Evolutionary conservation across 64 coral and sea anemone genomes (phyloP), one percentile per base, ranked within the genome.

Genomic region (Montipora capricornis): DNA sequence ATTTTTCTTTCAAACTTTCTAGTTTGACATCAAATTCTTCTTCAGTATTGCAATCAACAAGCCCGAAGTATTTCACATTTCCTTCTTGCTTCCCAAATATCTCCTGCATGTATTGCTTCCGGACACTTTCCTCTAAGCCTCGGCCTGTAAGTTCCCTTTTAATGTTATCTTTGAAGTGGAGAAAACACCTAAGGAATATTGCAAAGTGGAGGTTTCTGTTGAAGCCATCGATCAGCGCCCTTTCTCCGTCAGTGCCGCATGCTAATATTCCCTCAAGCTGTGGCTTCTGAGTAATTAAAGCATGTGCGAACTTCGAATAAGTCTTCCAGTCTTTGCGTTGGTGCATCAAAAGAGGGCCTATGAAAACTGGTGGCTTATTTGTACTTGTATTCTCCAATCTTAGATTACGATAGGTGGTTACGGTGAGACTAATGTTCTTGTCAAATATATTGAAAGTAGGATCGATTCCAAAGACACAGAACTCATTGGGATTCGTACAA

Each of bases 391-490:
- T 80, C n/a, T 29, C 60, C 68, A 81, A 49, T 53, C 78, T 88
- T 59, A 81, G 79, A 52, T 94, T 94, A 82, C 51, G 66, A 73
- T 80, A 94, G 50, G 86, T 94, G 47, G 92, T 94, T 68, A 94
- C 69, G 52, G 93, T 95, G 20, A 95, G 79, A 60, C 69, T 95
- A 47, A 95, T 90, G 58, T 90, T 95, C 16, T 26, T 48, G 44
- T 90, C 79, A 74, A 95, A 95, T 66, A 95, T 90, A 73, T 95
- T 90, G 47, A 90, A 90, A 29, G 81, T 87, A 9, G 93, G 93
- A 47, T 95, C 79, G 58, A 89, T 88, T 77, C 93, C 79, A 67
- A 95, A 89, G 29, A 90, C 74, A 77, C 93, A 80, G 75, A 94
- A 95, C 13, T 95, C 93, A 29, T 73, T 90, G 17, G 93, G 81